Evolutionary conservation across 2,888 invertebrate species (phyloP).

Genomic region (Villa cingulata): DNA sequence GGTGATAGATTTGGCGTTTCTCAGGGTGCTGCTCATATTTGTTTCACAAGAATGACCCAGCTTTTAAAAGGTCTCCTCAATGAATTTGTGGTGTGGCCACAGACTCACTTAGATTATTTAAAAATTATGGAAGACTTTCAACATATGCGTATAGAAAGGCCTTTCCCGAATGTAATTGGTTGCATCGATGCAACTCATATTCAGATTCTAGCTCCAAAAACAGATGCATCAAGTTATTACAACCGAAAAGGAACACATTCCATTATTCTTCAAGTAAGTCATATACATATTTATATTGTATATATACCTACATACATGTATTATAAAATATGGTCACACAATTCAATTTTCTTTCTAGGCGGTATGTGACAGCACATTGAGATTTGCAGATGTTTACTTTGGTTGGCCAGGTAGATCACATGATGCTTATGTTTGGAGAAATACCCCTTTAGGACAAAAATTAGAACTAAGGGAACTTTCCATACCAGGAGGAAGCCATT

Average conservation of each 20-base stretch:
- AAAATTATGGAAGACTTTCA: no score
- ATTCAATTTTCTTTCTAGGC: no score
- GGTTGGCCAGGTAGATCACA: not conserved
- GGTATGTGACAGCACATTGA: no score
- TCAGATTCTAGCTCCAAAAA: not conserved
- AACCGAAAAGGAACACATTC: not conserved
- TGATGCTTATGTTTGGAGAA: not conserved
- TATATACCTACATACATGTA: no score
- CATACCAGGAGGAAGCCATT: not conserved
- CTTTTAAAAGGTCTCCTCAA: no score
- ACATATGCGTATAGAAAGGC: no score
- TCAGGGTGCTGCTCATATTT: no score
- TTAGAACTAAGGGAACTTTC: not conserved
- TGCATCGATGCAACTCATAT: not conserved
- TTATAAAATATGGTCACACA: no score
- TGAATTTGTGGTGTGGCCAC: no score
- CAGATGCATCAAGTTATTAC: not conserved
- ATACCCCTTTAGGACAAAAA: not conserved
- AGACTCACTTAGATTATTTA: no score
- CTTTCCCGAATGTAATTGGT: not conserved
- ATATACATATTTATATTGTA: not conserved
- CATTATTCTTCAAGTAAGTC: slow-evolving; percentile 1
- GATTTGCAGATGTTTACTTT: not conserved
- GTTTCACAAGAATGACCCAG: no score
- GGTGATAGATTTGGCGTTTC: no score